Percentiles rank a stretch among this genome's conserved stretches.
phyloP scores from a whole-genome alignment of 2,888 invertebrate species.

The Digitonthophagus gazella region DNA sequence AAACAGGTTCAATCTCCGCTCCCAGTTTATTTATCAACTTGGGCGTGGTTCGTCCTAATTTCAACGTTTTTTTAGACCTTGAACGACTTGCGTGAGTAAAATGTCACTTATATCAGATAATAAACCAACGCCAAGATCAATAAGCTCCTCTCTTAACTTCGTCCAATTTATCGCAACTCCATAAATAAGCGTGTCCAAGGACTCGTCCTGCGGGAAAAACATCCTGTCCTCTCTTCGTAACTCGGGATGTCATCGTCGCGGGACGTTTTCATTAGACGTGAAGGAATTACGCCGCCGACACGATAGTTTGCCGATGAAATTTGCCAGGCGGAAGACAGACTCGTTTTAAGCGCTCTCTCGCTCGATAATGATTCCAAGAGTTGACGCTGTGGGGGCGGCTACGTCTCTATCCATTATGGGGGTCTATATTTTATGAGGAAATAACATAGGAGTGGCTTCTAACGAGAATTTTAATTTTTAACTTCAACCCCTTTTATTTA shows the following conservation, averaged over 20 bases:
- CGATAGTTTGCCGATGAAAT: background rate
- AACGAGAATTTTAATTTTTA: no score
- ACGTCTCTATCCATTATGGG: background rate
- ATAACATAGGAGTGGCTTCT: no score
- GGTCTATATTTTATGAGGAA: background rate
- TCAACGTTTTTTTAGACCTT: slow-evolving; percentile 16
- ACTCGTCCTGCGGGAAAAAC: background rate
- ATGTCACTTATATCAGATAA: background rate
- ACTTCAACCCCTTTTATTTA: no score
- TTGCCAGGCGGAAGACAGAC: background rate
- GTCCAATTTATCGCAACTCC: background rate
- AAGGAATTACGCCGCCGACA: background rate
- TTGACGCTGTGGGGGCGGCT: background rate
- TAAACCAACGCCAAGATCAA: background rate
- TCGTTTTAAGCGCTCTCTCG: background rate
- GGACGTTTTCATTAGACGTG: background rate
- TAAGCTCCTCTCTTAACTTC: background rate
- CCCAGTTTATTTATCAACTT: slow-evolving; percentile 22
- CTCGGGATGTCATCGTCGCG: background rate
- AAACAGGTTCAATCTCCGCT: slow-evolving; percentile 22
- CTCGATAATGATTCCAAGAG: background rate
- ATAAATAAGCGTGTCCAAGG: background rate
- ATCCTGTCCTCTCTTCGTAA: background rate
- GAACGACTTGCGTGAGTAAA: no score
- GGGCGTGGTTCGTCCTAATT: background rate